Evolutionary conservation across 2,888 invertebrate species (phyloP).

Genomic region (Tenodera sinensis): DNA sequence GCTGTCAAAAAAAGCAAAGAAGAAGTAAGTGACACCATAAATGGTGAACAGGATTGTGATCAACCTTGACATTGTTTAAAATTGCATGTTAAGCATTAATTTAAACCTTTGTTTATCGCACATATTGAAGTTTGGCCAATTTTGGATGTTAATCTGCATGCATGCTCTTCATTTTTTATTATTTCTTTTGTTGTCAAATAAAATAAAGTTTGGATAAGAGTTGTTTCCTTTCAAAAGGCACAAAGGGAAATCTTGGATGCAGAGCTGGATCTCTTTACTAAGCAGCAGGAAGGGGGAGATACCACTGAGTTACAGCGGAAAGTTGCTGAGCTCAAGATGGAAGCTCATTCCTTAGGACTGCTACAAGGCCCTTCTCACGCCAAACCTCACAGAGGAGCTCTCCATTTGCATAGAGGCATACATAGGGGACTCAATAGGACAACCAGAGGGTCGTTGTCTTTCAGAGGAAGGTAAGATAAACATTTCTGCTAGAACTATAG

Average conservation of each 20-base stretch:
- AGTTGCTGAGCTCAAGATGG: constrained; percentile 64
- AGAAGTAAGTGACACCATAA: constrained; percentile 48
- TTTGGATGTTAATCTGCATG: too few species aligned
- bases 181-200: too few species aligned
- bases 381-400: constrained; percentile 37
- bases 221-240: constrained; percentile 42
- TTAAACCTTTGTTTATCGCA: too few species aligned
- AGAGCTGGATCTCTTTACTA: constrained; percentile 85
- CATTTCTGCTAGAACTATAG: too few species aligned
- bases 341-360: constrained; percentile 38
- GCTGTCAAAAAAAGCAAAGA: constrained; percentile 64
- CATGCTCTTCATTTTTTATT: too few species aligned
- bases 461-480: constrained; percentile 26
- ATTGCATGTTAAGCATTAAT: too few species aligned
- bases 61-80: too few species aligned
- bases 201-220: background rate
- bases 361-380: constrained; percentile 18
- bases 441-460: background rate
- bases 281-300: constrained; percentile 84
- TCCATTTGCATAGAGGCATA: constrained; percentile 12
- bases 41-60: too few species aligned
- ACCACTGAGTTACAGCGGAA: constrained; percentile 76
- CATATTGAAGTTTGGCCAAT: too few species aligned
- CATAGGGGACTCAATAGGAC: background rate
- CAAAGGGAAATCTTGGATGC: constrained; percentile 88